Conservation (phyloP, 2,113 vertebrate species). For the Noturus placidus region DNA sequence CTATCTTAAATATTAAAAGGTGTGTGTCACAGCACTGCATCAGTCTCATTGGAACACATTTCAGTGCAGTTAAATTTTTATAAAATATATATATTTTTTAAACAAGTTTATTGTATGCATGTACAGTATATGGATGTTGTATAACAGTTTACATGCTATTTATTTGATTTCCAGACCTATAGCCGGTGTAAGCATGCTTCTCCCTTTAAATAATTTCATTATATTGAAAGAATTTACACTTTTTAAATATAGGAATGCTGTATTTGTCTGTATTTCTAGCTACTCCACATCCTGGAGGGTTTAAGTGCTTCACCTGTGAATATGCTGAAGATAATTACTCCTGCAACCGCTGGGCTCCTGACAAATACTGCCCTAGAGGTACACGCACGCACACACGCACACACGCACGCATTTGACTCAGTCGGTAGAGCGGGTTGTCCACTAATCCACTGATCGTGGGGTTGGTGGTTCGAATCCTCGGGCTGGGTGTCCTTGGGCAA, state of each 20-base stretch:
- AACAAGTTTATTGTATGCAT: background rate
- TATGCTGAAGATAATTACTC: constrained; percentile 8
- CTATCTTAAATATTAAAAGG: too few species aligned
- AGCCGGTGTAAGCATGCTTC: background rate
- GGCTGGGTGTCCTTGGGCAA: too few species aligned
- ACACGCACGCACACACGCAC: background rate
- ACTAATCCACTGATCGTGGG: too few species aligned
- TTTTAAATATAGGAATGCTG: background rate
- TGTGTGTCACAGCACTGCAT: too few species aligned
- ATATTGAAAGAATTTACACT: background rate
- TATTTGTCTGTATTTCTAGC: background rate
- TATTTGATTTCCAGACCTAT: background rate
- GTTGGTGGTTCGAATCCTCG: too few species aligned
- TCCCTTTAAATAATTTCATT: background rate
- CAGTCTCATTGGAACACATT: too few species aligned
- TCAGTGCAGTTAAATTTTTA: background rate
- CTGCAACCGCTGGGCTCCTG: constrained; percentile 13
- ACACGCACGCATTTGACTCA: too few species aligned
- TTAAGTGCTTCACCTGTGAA: constrained; percentile 10
- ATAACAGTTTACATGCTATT: background rate
- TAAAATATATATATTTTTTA: background rate
- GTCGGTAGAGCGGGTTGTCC: too few species aligned
- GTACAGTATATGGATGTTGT: too few species aligned
- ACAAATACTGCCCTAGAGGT: background rate
- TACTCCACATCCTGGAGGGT: constrained; percentile 5